Conservation (phyloP, 2,797 vertebrate species). For the Muscicapa comitata region DNA sequence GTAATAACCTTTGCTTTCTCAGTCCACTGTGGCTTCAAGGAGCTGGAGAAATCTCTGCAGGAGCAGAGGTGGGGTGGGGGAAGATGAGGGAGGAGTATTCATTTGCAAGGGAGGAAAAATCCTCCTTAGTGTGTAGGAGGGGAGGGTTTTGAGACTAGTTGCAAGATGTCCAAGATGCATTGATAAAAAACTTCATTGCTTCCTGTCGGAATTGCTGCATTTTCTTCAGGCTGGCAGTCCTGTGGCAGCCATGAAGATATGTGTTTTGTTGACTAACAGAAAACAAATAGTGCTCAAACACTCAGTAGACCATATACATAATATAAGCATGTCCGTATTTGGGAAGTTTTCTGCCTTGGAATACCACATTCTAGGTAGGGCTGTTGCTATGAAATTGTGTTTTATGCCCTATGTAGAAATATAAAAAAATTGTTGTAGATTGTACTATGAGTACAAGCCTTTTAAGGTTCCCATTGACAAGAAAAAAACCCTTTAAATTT, state of each 20-base stretch:
- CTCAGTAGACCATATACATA: background rate
- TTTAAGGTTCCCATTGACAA: background rate
- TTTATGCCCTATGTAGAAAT: background rate
- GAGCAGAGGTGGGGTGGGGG: fast-evolving
- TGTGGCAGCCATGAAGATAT: background rate
- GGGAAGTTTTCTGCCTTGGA: background rate
- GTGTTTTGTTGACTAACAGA: background rate
- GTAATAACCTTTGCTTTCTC: background rate
- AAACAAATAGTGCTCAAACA: background rate
- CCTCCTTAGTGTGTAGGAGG: background rate
- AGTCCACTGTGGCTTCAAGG: background rate
- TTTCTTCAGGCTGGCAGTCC: background rate
- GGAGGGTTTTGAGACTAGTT: background rate
- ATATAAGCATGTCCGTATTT: background rate
- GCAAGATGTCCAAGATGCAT: background rate
- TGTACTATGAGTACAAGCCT: background rate
- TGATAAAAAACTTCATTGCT: background rate
- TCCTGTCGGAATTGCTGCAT: background rate
- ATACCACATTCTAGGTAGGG: background rate
- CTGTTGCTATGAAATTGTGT: background rate
- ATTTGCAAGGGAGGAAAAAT: background rate
- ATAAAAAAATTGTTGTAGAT: background rate
- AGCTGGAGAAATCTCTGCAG: background rate
- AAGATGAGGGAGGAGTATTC: background rate
- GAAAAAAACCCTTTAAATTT: background rate